Evolutionary conservation across 2,113 vertebrate species (phyloP), one percentile per base, ranked within the genome.

Genomic region (Chlamydotis undulata): DNA sequence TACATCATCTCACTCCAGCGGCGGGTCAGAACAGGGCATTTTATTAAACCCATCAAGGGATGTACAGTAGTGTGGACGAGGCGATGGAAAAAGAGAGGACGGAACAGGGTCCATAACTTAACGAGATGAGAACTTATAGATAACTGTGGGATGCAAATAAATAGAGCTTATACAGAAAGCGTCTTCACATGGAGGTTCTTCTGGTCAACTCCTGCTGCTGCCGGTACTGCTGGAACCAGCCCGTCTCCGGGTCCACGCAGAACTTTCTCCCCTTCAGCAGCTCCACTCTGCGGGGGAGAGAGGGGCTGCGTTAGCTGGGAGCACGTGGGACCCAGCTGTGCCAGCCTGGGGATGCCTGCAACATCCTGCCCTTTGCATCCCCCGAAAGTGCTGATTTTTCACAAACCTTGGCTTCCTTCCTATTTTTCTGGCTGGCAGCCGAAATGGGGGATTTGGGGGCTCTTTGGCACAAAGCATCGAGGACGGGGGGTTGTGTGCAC

Each of bases 41-140:
- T 95, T 88, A 96, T 85, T 79, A 70, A 79, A 37, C 3, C 14
- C 1, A 0, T 1, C 0, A 4, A 43, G 61, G 17, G 21, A 29
- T 1, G 14, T 10, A 15, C 26, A 35, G n/a, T 19, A 41, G 43
- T 9, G 49, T 3, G 39, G 17, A 39, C 9, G 4, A 10, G 14
- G 28, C 0, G 19, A 37, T 1, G 1, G 10, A 35, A 37, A 16
- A 63, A 26, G 31, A 53, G 33, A 26, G 53, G 29, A 28, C 0
- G 4, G 80, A 89, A 31, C 25, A 23, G 4, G 39, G 59, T 80
- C 55, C 45, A 1, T 60, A 6, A 25, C 4, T 35, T 4, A 24
- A 17, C 0, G 3, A 37, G 59, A 37, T 1, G 0, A 8, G 21
- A 52, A 7, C 0, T 1, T 7, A 12, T 12, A 31, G n/a, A 4